Evolutionary conservation across 2,797 vertebrate species (phyloP).

Genomic region (Sus cebifrons): DNA sequence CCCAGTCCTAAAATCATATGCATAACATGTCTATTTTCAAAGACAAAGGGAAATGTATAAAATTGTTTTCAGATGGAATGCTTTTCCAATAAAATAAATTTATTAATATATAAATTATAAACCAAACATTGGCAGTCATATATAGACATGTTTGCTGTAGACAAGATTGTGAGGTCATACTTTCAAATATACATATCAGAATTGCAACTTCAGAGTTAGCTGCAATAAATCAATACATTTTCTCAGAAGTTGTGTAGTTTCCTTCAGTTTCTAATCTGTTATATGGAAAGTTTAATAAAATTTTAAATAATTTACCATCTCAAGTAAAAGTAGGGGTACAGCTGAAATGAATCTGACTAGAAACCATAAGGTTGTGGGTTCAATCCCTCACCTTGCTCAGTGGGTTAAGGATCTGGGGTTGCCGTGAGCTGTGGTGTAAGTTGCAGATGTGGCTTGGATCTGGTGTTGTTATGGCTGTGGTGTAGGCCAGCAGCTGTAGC

Average conservation of each 20-base stretch:
- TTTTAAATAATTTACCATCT: neutral
- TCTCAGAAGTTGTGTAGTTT: neutral
- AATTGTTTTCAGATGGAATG: neutral
- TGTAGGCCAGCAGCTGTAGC: too few species aligned
- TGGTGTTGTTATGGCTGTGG: too few species aligned
- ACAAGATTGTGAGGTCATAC: neutral
- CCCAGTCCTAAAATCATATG: neutral
- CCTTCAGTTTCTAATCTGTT: neutral
- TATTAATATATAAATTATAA: conserved; percentile 17
- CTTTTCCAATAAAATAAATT: conserved; percentile 18
- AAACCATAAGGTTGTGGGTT: too few species aligned
- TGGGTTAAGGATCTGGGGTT: too few species aligned
- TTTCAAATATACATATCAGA: neutral
- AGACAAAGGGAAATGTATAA: neutral
- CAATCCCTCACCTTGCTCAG: too few species aligned
- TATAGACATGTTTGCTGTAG: neutral
- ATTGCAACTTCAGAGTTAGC: neutral
- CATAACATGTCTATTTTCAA: neutral
- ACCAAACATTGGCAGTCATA: neutral
- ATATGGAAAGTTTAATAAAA: neutral
- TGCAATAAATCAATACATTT: neutral
- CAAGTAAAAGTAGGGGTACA: neutral
- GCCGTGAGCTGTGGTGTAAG: too few species aligned
- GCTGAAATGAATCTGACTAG: too few species aligned
- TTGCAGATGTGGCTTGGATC: too few species aligned